phyloP scores from a whole-genome alignment of 2,888 invertebrate species.

The Acrobasis consociella region DNA sequence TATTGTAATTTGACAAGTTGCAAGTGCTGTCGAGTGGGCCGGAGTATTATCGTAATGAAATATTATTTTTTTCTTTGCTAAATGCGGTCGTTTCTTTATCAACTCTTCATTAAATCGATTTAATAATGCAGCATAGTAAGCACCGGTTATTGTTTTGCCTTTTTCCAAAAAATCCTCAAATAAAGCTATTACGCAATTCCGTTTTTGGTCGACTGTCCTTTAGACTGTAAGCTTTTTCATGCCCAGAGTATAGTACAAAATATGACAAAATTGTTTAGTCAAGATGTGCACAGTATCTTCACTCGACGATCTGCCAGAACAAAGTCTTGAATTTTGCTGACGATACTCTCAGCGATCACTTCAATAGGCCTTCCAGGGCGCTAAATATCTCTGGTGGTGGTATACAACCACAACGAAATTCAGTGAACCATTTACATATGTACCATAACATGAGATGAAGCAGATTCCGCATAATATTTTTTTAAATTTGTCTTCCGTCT shows the following conservation, averaged over 20 bases:
- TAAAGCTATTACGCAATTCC: slow-evolving; percentile 42
- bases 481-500: no score
- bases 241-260: slow-evolving; percentile 39
- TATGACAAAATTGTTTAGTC: slow-evolving; percentile 36
- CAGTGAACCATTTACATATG: no score
- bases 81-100: slow-evolving; percentile 34
- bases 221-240: slow-evolving; percentile 44
- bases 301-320: slow-evolving; percentile 39
- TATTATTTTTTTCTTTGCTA: slow-evolving; percentile 37
- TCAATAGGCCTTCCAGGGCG: no score
- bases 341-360: no score
- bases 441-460: no score
- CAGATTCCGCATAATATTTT: no score
- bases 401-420: no score
- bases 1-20: slow-evolving; percentile 32
- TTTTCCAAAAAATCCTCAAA: slow-evolving; percentile 38
- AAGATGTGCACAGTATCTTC: slow-evolving; percentile 42
- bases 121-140: slow-evolving; percentile 38
- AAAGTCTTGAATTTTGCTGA: slow-evolving; percentile 33
- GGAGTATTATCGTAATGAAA: slow-evolving; percentile 30
- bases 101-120: slow-evolving; percentile 34
- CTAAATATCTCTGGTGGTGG: no score
- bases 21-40: slow-evolving; percentile 29
- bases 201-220: slow-evolving; percentile 53
- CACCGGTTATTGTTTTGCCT: slow-evolving; percentile 37